Percentiles rank a stretch among this genome's conserved stretches.
phyloP scores from a whole-genome alignment of 2,797 vertebrate species.

The Acrossocheilus wenchowensis region DNA sequence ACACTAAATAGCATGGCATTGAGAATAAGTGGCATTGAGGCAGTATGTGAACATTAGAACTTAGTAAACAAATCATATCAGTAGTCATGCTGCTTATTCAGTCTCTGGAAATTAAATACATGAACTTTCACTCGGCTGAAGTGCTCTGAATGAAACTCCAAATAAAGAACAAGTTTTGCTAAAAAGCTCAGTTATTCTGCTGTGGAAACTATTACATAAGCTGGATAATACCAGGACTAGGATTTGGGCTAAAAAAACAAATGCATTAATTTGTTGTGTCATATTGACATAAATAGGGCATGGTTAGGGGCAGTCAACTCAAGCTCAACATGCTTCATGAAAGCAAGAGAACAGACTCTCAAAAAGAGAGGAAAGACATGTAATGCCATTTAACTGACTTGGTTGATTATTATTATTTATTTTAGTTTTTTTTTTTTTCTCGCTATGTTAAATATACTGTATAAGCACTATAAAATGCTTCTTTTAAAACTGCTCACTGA shows the following conservation, averaged over 20 bases:
- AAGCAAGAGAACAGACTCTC: conserved; percentile 5
- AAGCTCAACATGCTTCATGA: conserved; percentile 17
- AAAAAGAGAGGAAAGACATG: conserved; percentile 4
- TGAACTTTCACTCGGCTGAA: background rate
- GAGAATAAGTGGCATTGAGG: background rate
- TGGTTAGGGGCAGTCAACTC: conserved; percentile 21
- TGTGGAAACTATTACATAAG: background rate
- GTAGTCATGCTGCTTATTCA: background rate
- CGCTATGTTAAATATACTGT: background rate
- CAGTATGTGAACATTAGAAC: background rate
- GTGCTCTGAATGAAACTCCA: background rate
- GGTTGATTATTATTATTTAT: background rate
- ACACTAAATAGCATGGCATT: background rate
- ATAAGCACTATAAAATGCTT: background rate
- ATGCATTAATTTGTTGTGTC: conserved; percentile 41
- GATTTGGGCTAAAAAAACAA: conserved; percentile 31
- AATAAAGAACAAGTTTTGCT: background rate
- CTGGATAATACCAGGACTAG: conserved; percentile 18
- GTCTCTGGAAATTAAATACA: conserved; percentile 3
- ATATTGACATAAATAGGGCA: conserved; percentile 36
- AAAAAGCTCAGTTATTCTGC: background rate
- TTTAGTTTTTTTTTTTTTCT: background rate
- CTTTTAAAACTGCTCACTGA: background rate
- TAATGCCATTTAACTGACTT: background rate
- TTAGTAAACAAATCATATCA: conserved; percentile 23